Evolutionary conservation across 1,140 invertebrate species (phyloP).

Genomic region (Anthonomus grandis): DNA sequence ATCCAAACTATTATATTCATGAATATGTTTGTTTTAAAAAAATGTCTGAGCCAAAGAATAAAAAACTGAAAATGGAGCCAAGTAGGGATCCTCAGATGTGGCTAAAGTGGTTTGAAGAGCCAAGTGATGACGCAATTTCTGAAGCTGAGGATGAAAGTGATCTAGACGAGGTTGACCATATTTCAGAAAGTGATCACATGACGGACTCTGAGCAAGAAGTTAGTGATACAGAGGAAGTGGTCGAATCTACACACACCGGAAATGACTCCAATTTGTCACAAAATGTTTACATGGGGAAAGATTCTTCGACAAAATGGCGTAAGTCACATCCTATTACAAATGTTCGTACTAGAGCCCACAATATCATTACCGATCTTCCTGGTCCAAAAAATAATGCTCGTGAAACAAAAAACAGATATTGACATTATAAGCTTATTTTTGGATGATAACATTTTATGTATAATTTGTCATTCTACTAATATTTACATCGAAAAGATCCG

Average conservation of each 20-base stretch:
- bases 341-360: conserved; percentile 1
- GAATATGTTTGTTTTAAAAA: no score
- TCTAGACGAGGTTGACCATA: no score
- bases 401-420: conserved; percentile 1
- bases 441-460: conserved; percentile 2
- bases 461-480: conserved; percentile 10
- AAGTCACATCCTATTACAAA: background rate
- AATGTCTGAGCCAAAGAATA: no score
- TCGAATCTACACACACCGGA: no score
- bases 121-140: no score
- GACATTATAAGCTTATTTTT: conserved; percentile 7
- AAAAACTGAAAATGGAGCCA: no score
- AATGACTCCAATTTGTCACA: no score
- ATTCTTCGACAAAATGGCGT: conserved; percentile 7
- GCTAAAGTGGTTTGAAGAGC: no score
- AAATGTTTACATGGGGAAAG: conserved; percentile 9
- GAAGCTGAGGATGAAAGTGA: background rate
- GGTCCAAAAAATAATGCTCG: conserved; percentile 14
- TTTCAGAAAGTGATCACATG: no score
- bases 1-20: no score
- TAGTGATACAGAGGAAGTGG: background rate
- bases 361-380: conserved; percentile 17
- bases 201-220: conserved; percentile 1
- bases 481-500: conserved; percentile 7
- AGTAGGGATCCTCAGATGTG: no score